These are phyloP conservation scores for Drosophila kohkoa DNA, from an alignment of 1,140 invertebrate species.

Conservation along the genomic window DNA sequence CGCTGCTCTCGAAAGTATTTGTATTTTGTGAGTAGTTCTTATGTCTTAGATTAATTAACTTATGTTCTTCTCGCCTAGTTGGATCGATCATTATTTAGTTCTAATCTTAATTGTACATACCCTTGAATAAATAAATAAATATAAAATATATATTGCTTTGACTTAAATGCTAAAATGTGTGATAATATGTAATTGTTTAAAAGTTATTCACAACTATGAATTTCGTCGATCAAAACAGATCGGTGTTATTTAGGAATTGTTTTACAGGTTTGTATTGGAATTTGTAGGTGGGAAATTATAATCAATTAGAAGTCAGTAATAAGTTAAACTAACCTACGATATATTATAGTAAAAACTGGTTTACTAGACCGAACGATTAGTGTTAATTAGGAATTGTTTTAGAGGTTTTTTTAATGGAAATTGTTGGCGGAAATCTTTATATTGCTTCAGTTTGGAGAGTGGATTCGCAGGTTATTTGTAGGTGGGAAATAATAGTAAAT, in stretches of 20 bases:
- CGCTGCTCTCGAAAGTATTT: conserved; percentile 60
- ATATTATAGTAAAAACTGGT: neutral
- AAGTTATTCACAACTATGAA: neutral
- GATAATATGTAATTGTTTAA: neutral
- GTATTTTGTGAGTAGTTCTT: conserved; percentile 51
- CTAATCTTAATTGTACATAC: conserved; percentile 75
- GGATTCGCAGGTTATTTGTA: no score
- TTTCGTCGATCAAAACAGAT: neutral
- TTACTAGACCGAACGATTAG: neutral
- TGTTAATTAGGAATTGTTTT: no score
- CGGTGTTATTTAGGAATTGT: conserved; percentile 3
- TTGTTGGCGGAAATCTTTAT: no score
- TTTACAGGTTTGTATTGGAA: neutral
- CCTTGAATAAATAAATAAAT: conserved; percentile 65
- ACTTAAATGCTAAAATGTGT: conserved; percentile 8
- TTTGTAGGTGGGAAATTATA: neutral
- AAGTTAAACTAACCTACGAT: conserved; percentile 2
- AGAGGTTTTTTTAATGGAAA: no score
- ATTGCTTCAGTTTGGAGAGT: neutral
- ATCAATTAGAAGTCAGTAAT: neutral
- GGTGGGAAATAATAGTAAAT: no score
- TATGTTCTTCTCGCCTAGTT: conserved; percentile 56
- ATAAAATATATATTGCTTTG: conserved; percentile 31
- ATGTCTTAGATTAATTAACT: conserved; percentile 63
- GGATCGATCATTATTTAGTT: conserved; percentile 71